A percentile compares a stretch with the other conserved stretches of the same genome.
These are phyloP conservation scores for Geococcyx californianus DNA, from an alignment of 2,113 vertebrate genomes.

Conservation along the genomic window DNA sequence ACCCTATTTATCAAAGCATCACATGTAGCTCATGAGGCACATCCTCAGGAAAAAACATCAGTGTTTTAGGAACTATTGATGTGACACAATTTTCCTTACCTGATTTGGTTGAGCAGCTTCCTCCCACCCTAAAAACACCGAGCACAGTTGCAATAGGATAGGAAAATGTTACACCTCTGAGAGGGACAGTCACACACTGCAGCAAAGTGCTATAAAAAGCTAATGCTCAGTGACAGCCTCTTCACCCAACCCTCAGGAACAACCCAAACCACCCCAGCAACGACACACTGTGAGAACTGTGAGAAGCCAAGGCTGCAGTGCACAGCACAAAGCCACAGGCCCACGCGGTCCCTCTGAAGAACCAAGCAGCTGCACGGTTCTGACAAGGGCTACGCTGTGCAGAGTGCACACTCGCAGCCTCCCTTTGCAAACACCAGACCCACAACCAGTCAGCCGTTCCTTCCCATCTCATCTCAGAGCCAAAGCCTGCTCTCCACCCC, in stretches of 20 bases:
- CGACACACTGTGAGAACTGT: not conserved
- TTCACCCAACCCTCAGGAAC: not conserved
- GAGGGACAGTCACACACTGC: not conserved
- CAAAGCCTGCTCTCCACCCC: not conserved
- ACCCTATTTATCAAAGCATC: not conserved
- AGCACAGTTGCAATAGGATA: not conserved
- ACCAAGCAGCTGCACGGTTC: rapidly evolving
- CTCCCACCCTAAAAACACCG: not conserved
- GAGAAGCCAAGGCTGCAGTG: not conserved
- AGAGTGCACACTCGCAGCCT: not conserved
- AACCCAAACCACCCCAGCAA: not conserved
- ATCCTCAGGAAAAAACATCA: not conserved
- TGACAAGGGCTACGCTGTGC: rapidly evolving
- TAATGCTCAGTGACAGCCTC: not conserved
- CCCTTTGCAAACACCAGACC: not conserved
- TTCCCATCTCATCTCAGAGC: not conserved
- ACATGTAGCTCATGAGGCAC: not conserved
- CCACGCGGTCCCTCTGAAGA: not conserved
- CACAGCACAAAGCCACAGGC: not conserved
- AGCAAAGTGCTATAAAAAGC: not conserved
- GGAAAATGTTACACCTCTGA: not conserved
- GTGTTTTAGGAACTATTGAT: not conserved
- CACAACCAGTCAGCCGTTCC: not conserved
- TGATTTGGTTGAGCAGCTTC: not conserved
- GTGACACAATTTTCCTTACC: not conserved